Evolutionary conservation across 2,888 invertebrate genomes (phyloP).

Genomic region (Mythimna lalbum): DNA sequence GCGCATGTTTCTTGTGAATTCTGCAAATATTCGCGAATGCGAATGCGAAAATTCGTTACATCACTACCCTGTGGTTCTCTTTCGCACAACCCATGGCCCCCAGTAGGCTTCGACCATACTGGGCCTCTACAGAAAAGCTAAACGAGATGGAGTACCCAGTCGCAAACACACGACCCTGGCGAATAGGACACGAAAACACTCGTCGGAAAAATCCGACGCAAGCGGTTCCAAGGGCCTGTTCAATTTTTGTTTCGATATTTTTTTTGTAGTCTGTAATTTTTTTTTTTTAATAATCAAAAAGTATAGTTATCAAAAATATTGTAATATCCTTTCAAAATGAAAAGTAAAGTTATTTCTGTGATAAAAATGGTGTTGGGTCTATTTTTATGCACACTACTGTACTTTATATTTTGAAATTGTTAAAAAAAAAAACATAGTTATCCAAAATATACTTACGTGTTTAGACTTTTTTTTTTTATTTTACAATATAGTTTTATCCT

Average conservation of each 20-base stretch:
- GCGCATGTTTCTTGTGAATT: no score
- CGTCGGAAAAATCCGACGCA: no score
- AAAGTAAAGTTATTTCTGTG: conserved; percentile 37
- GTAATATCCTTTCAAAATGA: conserved; percentile 6
- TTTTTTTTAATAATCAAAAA: not conserved
- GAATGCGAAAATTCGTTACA: no score
- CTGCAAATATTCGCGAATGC: no score
- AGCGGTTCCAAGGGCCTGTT: not conserved
- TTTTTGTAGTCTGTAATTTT: not conserved
- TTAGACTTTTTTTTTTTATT: conserved; percentile 56
- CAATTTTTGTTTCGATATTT: not conserved
- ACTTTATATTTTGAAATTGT: conserved; percentile 20
- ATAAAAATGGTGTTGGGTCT: conserved; percentile 31
- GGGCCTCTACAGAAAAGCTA: no score
- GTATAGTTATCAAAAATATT: not conserved
- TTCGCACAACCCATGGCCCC: no score
- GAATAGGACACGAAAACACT: no score
- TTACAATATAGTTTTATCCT: conserved; percentile 42
- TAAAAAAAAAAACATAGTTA: conserved; percentile 31
- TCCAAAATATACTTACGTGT: conserved; percentile 51
- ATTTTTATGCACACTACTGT: conserved; percentile 45
- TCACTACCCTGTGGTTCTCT: no score
- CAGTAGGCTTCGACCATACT: no score
- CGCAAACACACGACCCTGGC: no score
- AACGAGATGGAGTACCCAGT: no score